Conservation (phyloP, 2,797 vertebrate genomes). For the Sebastes iracundus region DNA sequence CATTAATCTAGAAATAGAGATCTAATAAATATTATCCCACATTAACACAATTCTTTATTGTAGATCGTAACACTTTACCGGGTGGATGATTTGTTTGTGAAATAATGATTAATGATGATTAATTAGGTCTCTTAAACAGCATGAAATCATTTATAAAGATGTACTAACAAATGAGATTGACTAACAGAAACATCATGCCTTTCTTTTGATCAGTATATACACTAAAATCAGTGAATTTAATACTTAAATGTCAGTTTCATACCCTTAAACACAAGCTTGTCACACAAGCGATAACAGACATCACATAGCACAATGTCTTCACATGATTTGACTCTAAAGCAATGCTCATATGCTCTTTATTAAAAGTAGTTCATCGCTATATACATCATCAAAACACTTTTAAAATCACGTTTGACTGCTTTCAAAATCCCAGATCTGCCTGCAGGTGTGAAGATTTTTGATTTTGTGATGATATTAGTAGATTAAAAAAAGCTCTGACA, state of each 20-base stretch:
- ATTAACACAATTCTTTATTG: not conserved
- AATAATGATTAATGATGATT: not conserved
- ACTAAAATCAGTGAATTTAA: not conserved
- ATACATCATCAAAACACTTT: not conserved
- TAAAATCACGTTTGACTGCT: not conserved
- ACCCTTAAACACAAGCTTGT: not conserved
- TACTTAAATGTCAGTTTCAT: not conserved
- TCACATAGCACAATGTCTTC: not conserved
- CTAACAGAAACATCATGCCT: not conserved
- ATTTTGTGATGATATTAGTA: not conserved
- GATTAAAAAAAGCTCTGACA: not conserved
- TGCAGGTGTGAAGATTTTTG: not conserved
- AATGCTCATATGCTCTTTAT: not conserved
- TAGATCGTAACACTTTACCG: not conserved
- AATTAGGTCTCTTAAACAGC: not conserved
- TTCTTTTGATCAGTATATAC: not conserved
- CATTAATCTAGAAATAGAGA: not conserved
- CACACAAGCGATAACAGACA: not conserved
- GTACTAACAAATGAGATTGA: not conserved
- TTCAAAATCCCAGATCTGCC: not conserved
- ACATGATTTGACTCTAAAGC: not conserved
- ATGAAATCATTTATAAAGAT: not conserved
- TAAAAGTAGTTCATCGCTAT: not conserved
- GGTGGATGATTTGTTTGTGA: not conserved
- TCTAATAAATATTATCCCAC: not conserved